Percentiles rank a stretch among this genome's conserved stretches.
Evolutionary conservation across 2,797 vertebrate species (phyloP).

Genomic region (Trichosurus vulpecula): DNA sequence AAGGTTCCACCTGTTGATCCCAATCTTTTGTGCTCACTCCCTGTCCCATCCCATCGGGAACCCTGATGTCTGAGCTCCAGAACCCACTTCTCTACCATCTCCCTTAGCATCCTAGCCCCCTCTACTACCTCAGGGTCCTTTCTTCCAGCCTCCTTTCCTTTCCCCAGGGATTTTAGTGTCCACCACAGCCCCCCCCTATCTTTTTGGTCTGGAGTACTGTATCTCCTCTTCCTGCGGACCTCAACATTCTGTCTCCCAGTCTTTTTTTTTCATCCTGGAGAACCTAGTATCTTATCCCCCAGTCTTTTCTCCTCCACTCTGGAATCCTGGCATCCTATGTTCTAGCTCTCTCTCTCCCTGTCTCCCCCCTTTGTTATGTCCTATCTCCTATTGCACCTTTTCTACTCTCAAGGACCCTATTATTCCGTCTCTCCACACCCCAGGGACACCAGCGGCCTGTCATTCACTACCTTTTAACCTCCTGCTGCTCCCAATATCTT

Average conservation of each 20-base stretch:
- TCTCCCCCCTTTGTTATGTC: neutral
- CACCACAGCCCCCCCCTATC: neutral
- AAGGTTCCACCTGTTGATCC: neutral
- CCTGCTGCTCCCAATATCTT: neutral
- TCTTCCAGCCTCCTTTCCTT: neutral
- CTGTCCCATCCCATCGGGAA: neutral
- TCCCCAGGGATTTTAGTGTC: neutral
- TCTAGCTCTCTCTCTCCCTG: neutral
- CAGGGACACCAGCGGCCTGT: neutral
- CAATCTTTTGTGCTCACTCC: neutral
- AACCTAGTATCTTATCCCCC: neutral
- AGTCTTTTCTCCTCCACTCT: neutral
- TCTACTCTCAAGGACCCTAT: neutral
- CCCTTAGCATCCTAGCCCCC: neutral
- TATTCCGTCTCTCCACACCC: neutral
- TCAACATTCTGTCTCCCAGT: neutral
- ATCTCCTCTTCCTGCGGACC: neutral
- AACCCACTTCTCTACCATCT: neutral
- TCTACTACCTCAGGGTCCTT: neutral
- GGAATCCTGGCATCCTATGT: neutral
- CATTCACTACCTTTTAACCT: neutral
- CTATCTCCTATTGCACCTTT: neutral
- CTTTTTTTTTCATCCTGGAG: neutral
- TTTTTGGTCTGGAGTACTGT: neutral
- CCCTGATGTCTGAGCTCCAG: neutral